Percentiles rank a stretch among this genome's conserved stretches.
phyloP scores from a whole-genome alignment of 2,797 vertebrate species.

The Taeniopygia guttata region DNA sequence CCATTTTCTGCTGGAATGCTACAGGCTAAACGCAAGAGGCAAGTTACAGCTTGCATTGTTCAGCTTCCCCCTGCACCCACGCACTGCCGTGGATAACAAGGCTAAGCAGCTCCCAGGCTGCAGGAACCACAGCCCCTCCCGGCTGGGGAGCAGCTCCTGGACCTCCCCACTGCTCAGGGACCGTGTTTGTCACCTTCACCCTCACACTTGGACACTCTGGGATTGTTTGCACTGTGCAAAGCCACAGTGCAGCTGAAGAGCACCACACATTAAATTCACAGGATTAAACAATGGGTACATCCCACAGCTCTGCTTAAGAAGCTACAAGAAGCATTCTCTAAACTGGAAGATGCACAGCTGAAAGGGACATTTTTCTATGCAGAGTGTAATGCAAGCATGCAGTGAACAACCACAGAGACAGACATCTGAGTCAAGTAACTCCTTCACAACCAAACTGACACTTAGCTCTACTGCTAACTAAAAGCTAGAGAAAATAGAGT shows the following conservation, averaged over 20 bases:
- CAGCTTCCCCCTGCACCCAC: neutral
- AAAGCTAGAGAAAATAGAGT: neutral
- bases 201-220: neutral
- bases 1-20: neutral
- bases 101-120: neutral
- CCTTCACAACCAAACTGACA: neutral
- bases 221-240: neutral
- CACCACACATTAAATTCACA: neutral
- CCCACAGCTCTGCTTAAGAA: neutral
- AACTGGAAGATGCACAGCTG: neutral
- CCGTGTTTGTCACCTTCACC: fast-evolving
- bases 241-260: neutral
- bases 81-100: fast-evolving
- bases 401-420: neutral
- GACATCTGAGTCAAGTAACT: neutral
- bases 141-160: neutral
- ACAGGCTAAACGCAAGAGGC: neutral
- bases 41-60: fast-evolving
- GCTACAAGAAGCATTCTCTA: neutral
- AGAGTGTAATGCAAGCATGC: neutral
- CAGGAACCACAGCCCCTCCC: neutral
- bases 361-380: neutral
- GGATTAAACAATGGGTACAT: neutral
- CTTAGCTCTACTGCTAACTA: neutral
- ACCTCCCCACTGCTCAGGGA: neutral